These are phyloP conservation scores for Cirrhinus mrigala DNA, from an alignment of 2,797 vertebrate species.

Conservation along the genomic window DNA sequence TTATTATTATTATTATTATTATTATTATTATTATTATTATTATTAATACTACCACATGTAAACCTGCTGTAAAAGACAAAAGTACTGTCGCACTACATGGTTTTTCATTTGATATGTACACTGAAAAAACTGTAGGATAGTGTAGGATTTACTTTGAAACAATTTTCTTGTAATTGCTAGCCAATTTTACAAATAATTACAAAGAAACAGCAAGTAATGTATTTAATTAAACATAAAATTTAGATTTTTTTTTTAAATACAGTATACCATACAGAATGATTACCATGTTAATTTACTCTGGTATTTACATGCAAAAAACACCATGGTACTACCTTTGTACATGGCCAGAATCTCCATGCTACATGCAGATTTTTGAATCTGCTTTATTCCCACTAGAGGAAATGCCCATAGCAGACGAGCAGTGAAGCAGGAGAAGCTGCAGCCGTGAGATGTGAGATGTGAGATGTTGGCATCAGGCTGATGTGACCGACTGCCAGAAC, in stretches of 20 bases:
- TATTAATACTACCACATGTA: background rate
- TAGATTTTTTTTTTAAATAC: background rate
- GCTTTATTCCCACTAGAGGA: background rate
- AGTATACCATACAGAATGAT: background rate
- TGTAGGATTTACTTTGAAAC: too few species aligned
- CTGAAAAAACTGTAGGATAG: too few species aligned
- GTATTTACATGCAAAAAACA: background rate
- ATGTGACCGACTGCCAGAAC: background rate
- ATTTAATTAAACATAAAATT: background rate
- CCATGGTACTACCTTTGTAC: background rate
- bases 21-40: background rate
- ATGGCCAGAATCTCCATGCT: background rate
- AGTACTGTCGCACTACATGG: too few species aligned
- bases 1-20: too few species aligned
- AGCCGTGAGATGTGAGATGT: background rate
- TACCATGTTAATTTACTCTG: background rate
- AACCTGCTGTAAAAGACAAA: background rate
- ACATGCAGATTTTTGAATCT: background rate
- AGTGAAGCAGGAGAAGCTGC: background rate
- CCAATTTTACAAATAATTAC: background rate
- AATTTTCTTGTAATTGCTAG: background rate
- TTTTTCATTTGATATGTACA: background rate
- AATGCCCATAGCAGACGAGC: background rate
- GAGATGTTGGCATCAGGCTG: slow-evolving; percentile 1
- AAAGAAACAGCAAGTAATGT: background rate